These are phyloP conservation scores for Dicyrtomina minuta DNA, from an alignment of 2,888 invertebrate species.

Conservation along the genomic window DNA sequence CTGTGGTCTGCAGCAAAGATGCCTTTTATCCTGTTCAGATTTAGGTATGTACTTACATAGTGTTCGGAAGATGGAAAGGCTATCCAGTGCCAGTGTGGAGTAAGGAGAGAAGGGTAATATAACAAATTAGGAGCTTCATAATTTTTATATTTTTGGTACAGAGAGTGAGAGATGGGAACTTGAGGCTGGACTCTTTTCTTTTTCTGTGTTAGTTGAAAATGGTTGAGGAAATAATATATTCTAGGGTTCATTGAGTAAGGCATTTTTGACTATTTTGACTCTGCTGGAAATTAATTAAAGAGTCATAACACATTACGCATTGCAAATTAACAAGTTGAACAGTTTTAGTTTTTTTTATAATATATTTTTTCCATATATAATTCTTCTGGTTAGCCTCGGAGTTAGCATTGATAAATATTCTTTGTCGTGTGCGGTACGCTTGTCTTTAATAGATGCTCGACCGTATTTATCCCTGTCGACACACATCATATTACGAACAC, in stretches of 20 bases:
- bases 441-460: constrained; percentile 37
- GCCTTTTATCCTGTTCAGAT: too few species aligned
- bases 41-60: too few species aligned
- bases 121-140: constrained; percentile 26
- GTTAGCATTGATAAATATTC: constrained; percentile 30
- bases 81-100: constrained; percentile 2
- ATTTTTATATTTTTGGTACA: too few species aligned
- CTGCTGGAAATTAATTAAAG: constrained; percentile 44
- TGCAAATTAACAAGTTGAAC: constrained; percentile 32
- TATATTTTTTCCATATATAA: too few species aligned
- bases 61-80: too few species aligned
- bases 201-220: constrained; percentile 1
- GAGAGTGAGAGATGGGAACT: too few species aligned
- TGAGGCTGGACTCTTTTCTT: too few species aligned
- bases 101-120: constrained; percentile 17
- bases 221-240: too few species aligned
- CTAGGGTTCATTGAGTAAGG: too few species aligned
- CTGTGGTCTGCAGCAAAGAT: too few species aligned
- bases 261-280: neutral
- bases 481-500: constrained; percentile 40
- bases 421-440: constrained; percentile 34
- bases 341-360: neutral
- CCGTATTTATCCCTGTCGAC: constrained; percentile 40
- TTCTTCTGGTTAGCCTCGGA: neutral
- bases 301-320: constrained; percentile 31